Conservation (phyloP, 2,797 vertebrate genomes). For the Triplophysa yarkandensis region DNA sequence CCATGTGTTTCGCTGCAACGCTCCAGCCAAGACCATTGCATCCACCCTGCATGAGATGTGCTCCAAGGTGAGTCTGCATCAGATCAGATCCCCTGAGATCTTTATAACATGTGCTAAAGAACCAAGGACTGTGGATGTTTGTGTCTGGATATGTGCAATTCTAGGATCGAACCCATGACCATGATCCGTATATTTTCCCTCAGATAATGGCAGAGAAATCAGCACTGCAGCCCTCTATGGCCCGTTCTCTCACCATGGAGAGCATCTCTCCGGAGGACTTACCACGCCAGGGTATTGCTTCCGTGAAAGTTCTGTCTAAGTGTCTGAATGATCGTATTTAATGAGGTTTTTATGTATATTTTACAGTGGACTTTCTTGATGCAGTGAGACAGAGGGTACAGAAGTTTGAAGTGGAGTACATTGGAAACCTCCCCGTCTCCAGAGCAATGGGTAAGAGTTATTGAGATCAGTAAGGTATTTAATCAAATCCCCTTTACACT, state of each 20-base stretch:
- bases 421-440: slow-evolving; percentile 87
- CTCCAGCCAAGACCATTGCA: slow-evolving; percentile 91
- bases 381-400: slow-evolving; percentile 83
- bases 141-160: too few species aligned
- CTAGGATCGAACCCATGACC: too few species aligned
- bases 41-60: slow-evolving; percentile 89
- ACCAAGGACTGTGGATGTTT: background rate
- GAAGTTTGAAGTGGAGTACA: slow-evolving; percentile 87
- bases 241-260: slow-evolving; percentile 77
- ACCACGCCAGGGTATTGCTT: slow-evolving; percentile 82
- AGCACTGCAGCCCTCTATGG: slow-evolving; percentile 65
- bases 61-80: slow-evolving; percentile 81
- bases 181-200: slow-evolving; percentile 31
- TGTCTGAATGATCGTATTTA: background rate
- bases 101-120: background rate
- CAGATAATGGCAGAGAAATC: slow-evolving; percentile 87
- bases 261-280: slow-evolving; percentile 84
- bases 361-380: slow-evolving; percentile 85
- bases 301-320: background rate
- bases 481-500: background rate
- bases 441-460: slow-evolving; percentile 85
- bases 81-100: background rate
- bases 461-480: background rate
- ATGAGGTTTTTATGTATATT: slow-evolving; percentile 11
- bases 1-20: slow-evolving; percentile 92